Evolutionary conservation across 2,888 invertebrate species (phyloP).

Genomic region (Lepidochitona cinerea): DNA sequence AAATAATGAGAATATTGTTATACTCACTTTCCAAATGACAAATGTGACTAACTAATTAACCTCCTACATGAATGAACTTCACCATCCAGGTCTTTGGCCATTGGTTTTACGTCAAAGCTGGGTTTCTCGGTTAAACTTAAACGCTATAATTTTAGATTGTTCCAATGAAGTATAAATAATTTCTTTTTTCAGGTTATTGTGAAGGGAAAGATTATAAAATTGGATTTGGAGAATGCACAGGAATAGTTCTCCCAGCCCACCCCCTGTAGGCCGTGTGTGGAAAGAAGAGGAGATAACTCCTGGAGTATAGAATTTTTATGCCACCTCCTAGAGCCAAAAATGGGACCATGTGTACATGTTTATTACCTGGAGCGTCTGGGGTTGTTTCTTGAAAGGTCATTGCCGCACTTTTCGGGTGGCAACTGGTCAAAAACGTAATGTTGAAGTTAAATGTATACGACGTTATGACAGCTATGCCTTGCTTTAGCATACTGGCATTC

Average conservation of each 20-base stretch:
- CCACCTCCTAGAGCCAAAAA: no score
- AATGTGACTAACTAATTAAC: not conserved
- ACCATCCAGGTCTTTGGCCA: not conserved
- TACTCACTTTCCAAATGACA: not conserved
- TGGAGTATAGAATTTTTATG: no score
- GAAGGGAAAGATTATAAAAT: constrained; percentile 84
- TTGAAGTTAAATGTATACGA: no score
- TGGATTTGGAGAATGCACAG: constrained; percentile 93
- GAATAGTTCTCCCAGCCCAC: constrained; percentile 86
- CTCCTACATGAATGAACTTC: not conserved
- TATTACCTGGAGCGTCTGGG: no score
- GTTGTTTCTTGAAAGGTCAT: no score
- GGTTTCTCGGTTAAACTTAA: not conserved
- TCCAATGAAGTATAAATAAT: not conserved
- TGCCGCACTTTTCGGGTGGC: no score
- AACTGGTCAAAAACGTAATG: no score
- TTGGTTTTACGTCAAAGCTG: not conserved
- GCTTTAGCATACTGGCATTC: no score
- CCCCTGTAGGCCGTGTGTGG: constrained; percentile 15
- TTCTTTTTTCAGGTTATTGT: constrained; percentile 79
- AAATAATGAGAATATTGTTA: no score
- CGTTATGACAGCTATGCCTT: no score
- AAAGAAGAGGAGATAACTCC: not conserved
- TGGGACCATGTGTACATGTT: no score
- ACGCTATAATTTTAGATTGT: not conserved